Conservation (phyloP, 2,113 vertebrate genomes). For the Myrmophylax atrothorax region DNA sequence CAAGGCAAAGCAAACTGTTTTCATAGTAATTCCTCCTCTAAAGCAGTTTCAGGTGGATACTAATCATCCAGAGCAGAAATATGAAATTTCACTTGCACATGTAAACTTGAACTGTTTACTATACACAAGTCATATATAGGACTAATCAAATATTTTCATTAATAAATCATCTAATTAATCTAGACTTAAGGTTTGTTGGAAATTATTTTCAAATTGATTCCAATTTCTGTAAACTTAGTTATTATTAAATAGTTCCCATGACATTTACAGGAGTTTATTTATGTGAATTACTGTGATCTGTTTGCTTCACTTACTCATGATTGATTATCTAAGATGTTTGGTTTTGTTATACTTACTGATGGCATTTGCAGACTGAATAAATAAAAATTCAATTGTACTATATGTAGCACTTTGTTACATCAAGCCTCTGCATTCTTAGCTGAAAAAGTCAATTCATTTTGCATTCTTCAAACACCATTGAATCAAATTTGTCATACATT, state of each 20-base stretch:
- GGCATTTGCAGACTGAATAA: background rate
- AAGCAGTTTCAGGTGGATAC: background rate
- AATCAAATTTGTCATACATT: background rate
- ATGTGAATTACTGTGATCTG: background rate
- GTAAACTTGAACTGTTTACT: background rate
- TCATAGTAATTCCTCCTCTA: background rate
- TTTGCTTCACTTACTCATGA: slow-evolving; percentile 16
- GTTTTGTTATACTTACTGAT: background rate
- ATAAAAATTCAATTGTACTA: background rate
- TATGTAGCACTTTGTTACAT: background rate
- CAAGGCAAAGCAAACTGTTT: background rate
- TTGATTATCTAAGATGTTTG: background rate
- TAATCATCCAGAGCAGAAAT: background rate
- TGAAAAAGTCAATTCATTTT: background rate
- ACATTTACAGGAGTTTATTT: background rate
- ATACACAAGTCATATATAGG: background rate
- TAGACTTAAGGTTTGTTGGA: background rate
- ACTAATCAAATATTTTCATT: background rate
- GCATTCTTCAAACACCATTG: background rate
- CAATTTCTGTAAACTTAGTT: background rate
- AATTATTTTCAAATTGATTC: slow-evolving; percentile 12
- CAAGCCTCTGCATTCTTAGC: background rate
- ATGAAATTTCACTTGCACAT: background rate
- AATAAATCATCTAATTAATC: slow-evolving; percentile 14
- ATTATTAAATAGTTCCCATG: background rate